Percentiles rank a stretch among this genome's conserved stretches.
Conservation (phyloP, 2,888 invertebrate genomes). For the Ophioninae sp. region DNA sequence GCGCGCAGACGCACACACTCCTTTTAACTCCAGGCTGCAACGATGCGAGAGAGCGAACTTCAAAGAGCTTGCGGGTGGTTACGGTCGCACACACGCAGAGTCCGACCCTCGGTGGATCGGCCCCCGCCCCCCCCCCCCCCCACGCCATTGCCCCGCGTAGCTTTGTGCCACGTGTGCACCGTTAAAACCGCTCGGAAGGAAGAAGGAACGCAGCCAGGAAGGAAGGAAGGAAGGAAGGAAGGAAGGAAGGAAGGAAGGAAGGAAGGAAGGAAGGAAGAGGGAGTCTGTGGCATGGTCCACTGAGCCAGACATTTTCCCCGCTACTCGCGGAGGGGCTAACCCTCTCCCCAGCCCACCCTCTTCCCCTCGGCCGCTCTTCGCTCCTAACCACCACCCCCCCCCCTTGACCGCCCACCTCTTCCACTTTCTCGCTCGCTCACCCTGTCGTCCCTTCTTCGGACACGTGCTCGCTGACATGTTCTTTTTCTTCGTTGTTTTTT, state of each 20-base stretch:
- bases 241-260: conserved; percentile 21
- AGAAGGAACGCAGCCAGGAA: too few species aligned
- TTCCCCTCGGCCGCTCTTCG: not conserved
- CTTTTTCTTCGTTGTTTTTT: not conserved
- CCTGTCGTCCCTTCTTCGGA: not conserved
- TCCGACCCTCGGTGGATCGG: not conserved
- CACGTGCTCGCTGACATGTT: conserved; percentile 25
- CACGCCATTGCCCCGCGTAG: not conserved
- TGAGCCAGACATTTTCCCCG: conserved; percentile 28
- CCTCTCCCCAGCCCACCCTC: not conserved
- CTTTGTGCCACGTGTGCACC: conserved; percentile 41
- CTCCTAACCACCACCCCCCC: too few species aligned
- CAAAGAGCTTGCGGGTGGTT: conserved; percentile 61
- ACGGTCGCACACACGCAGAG: not conserved
- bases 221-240: too few species aligned
- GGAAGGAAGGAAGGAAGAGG: conserved; percentile 49
- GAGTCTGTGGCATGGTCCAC: conserved; percentile 34
- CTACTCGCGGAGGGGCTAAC: not conserved
- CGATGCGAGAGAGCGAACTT: conserved; percentile 58
- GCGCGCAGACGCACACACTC: not conserved
- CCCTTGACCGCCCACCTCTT: too few species aligned
- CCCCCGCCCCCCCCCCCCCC: not conserved
- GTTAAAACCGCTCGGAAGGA: not conserved
- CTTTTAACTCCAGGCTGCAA: conserved; percentile 25
- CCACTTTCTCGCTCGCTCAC: not conserved